Conservation (phyloP, 2,888 invertebrate species). For the Phytoseiulus persimilis region DNA sequence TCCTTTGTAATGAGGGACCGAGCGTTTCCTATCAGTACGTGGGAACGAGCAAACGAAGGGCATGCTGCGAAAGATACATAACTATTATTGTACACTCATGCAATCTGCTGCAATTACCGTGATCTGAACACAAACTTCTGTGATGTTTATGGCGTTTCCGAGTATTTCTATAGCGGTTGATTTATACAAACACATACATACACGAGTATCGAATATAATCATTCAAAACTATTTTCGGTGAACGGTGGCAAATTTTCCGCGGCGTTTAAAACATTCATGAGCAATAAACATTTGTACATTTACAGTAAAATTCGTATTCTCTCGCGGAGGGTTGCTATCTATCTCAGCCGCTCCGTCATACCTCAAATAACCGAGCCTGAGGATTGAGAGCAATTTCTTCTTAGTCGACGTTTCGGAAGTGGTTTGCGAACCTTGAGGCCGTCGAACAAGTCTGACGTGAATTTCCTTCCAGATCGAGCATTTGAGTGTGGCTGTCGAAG, state of each 20-base stretch:
- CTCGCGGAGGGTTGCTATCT: too few species aligned
- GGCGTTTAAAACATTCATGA: neutral
- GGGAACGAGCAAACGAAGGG: too few species aligned
- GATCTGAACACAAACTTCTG: neutral
- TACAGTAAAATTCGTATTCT: neutral
- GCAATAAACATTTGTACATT: neutral
- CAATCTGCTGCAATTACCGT: neutral
- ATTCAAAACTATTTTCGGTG: neutral
- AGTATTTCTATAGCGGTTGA: neutral
- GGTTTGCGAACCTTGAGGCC: too few species aligned
- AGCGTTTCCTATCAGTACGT: too few species aligned
- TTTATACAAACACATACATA: neutral
- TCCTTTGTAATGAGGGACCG: too few species aligned
- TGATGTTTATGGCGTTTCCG: neutral
- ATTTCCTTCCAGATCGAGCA: too few species aligned
- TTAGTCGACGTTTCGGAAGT: too few species aligned
- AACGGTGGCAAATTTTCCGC: neutral
- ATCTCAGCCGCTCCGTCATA: too few species aligned
- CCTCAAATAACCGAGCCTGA: too few species aligned
- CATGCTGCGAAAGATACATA: neutral
- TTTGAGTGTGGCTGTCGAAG: too few species aligned
- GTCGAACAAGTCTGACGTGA: too few species aligned
- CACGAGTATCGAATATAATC: neutral
- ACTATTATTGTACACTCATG: neutral
- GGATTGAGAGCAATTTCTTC: too few species aligned